Base-by-base conservation (phyloP, 2,113 vertebrate species). In the Callipepla californica region DNA sequence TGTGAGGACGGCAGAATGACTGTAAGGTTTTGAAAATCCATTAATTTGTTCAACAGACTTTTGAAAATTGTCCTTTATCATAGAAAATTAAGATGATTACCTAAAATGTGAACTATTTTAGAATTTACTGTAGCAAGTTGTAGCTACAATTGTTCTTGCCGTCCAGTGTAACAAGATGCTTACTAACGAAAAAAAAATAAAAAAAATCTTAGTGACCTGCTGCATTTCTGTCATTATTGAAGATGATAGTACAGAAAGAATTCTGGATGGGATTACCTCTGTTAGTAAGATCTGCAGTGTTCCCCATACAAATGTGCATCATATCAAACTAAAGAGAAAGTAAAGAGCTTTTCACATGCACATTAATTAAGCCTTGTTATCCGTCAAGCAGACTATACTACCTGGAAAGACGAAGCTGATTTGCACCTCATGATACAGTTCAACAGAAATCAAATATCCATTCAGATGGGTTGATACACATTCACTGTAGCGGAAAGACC, bases 391-490 rank as follows among this genome's bases (percentile, higher is more conserved):
- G 96, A 89, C 87, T 94, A 83, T 94, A 94, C 77, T 95, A 97
- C 90, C 84, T 90, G 90, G 93, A 97, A 97, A 90, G 92, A 62
- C 86, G 91, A 79, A 93, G 80, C 16, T 67, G 95, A 95, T 97
- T 96, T 96, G 90, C 96, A 90, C 87, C 90, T 97, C 95, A 81
- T 95, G 93, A 96, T 91, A 90, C 91, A 95, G 92, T 97, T 97
- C 96, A 85, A 95, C 92, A 92, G 96, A 96, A 96, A 94, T 73
- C 96, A 87, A 97, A 95, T 94, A 96, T 87, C 93, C 86, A 78
- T 95, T 96, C 4, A 75, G 91, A 96, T 96, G 95, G 94, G 92
- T 96, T 93, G 95, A 95, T 97, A 85, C 11, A 92, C 90, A 95
- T 89, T 96, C 93, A 95, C 87, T 90, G 78, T 95, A 93, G 94